Base-by-base conservation (phyloP, 2,797 vertebrate genomes). In the Urocyon cinereoargenteus region DNA sequence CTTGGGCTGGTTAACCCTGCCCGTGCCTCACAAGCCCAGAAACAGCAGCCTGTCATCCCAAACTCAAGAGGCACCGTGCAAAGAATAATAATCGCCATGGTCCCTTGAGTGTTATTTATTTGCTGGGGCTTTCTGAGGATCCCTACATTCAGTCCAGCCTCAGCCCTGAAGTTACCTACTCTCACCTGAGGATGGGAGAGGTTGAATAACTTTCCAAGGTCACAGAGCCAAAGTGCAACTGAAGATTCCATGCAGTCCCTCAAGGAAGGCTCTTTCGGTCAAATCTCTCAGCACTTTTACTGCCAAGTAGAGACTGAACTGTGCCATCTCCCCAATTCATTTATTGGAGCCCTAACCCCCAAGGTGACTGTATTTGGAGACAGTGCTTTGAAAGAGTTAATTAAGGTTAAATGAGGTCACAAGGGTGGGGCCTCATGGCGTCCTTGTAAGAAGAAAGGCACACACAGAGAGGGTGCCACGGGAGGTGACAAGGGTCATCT, bases 201-300 rank as follows among this genome's bases (percentile, higher is more conserved):
- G 62, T 78, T 14, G 55, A 64, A 31, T 36, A 51, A 83, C 49
- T 91, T 81, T 16, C 45, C 8, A 2, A 51, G 18, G 16, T 66
- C 36, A 90, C 55, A 64, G 78, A 73, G 51, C 51, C 55, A 64
- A 53, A 4, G 49, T 12, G 3, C 13, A 22, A 26, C 16, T 19
- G 36, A 77, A 59, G 36, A n/a, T 22, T 64, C 40, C 5, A 2
- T 13, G 4, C 3, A 2, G n/a, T 14, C 15, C 15, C 61, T 40
- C 45, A 55, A 49, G 68, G 21, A 59, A 31, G 24, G 11, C 8
- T 13, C 4, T 16, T 21, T 34, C 0, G 1, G 3, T 31, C 53
- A 34, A 19, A 72, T 2, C 26, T 22, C 22, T 16, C 55, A 83
- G 72, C 11, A 21, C 3, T 0, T 0, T 34, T 15, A 4, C 18